Conservation (phyloP, 2,113 vertebrate genomes). For the Zootoca vivipara region DNA sequence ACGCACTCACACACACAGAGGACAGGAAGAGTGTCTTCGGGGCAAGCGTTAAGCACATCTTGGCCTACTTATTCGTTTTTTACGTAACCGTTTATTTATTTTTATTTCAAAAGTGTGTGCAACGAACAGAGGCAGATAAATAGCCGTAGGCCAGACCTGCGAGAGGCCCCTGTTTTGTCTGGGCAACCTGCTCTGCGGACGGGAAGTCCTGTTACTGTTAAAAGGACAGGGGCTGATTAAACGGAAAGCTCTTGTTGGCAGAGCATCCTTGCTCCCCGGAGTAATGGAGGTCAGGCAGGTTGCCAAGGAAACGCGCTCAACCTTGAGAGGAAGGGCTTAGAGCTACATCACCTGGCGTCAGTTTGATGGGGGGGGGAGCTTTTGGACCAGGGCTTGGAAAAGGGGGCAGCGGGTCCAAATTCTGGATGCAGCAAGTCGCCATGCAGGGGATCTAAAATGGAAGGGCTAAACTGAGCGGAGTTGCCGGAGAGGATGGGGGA, state of each 20-base stretch:
- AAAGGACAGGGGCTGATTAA: constrained; percentile 25
- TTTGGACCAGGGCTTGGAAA: constrained; percentile 45
- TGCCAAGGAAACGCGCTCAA: constrained; percentile 53
- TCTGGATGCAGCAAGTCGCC: background rate
- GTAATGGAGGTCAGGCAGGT: constrained; percentile 52
- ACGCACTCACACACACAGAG: background rate
- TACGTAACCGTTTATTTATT: background rate
- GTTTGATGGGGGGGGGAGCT: constrained; percentile 43
- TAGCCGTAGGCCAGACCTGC: background rate
- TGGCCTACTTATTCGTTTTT: background rate
- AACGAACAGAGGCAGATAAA: background rate
- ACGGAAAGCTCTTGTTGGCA: constrained; percentile 12
- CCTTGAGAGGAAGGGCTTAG: constrained; percentile 58
- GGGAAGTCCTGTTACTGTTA: constrained; percentile 22
- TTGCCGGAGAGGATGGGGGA: constrained; percentile 8
- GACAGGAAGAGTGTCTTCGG: background rate
- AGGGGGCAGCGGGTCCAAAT: constrained; percentile 34
- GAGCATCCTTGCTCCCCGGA: constrained; percentile 10
- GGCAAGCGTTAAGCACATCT: background rate
- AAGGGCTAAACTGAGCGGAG: background rate
- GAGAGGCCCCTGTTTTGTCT: background rate
- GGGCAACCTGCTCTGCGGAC: background rate
- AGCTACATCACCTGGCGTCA: constrained; percentile 47
- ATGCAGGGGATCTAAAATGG: background rate
- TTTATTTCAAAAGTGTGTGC: background rate